phyloP scores from a whole-genome alignment of 1,140 invertebrate genomes.

The Nymphalis io region DNA sequence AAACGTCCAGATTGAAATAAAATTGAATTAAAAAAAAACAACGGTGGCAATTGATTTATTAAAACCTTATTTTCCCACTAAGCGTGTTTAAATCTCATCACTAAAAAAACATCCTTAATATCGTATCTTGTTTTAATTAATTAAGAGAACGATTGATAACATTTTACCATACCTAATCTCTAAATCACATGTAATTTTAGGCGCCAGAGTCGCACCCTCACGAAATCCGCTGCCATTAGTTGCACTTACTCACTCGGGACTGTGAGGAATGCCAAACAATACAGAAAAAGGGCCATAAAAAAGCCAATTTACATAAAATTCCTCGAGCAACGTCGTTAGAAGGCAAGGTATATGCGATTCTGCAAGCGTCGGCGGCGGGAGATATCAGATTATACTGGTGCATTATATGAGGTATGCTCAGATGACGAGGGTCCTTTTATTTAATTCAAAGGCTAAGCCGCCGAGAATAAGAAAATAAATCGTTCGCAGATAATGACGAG shows the following conservation, averaged over 20 bases:
- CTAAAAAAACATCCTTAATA: background rate
- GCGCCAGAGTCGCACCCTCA: slow-evolving; percentile 16
- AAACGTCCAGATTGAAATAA: background rate
- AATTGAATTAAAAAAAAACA: background rate
- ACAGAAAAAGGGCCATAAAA: slow-evolving; percentile 43
- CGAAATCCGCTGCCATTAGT: slow-evolving; percentile 44
- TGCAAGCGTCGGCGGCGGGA: slow-evolving; percentile 37
- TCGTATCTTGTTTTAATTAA: slow-evolving; percentile 20
- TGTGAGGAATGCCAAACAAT: slow-evolving; percentile 41
- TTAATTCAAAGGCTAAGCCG: slow-evolving; percentile 69
- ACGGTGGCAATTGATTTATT: background rate
- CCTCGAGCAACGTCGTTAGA: slow-evolving; percentile 41
- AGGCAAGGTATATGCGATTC: slow-evolving; percentile 45
- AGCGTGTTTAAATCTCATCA: background rate
- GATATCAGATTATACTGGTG: slow-evolving; percentile 48
- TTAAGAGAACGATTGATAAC: slow-evolving; percentile 18
- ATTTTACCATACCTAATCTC: slow-evolving; percentile 9
- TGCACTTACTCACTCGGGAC: slow-evolving; percentile 41
- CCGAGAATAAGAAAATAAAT: slow-evolving; percentile 56
- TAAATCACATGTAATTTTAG: slow-evolving; percentile 10
- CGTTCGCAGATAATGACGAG: slow-evolving; percentile 63
- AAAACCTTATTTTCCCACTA: slow-evolving; percentile 9
- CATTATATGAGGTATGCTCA: slow-evolving; percentile 14
- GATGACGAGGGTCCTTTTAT: slow-evolving; percentile 56
- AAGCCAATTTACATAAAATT: slow-evolving; percentile 63